A percentile compares a stretch with the other conserved stretches of the same genome.
Conservation (phyloP, 2,888 invertebrate genomes). For the Sclerodermus sp. region DNA sequence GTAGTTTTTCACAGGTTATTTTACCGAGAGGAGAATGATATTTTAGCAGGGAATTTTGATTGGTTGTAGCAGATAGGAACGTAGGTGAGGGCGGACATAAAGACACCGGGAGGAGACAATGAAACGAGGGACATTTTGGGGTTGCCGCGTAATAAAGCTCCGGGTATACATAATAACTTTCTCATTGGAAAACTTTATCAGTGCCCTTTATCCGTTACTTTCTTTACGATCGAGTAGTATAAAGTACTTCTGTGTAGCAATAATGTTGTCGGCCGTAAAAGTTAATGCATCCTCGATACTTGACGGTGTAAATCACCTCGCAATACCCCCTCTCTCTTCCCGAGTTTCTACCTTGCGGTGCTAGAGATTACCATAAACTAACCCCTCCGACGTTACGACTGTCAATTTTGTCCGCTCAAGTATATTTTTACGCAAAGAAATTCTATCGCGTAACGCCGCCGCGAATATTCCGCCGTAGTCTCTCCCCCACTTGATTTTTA, state of each 20-base stretch:
- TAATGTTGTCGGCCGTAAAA: slow-evolving; percentile 29
- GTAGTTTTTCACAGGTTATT: too few species aligned
- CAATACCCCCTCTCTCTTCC: not conserved
- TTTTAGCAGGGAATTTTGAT: too few species aligned
- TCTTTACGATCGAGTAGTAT: slow-evolving; percentile 27
- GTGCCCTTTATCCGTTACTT: slow-evolving; percentile 16
- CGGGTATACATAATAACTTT: slow-evolving; percentile 31
- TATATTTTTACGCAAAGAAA: not conserved
- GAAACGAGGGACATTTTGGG: slow-evolving; percentile 9
- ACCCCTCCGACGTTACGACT: not conserved
- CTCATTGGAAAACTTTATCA: slow-evolving; percentile 34
- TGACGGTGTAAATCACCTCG: slow-evolving; percentile 11
- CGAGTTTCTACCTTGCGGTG: slow-evolving; percentile 7
- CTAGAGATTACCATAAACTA: too few species aligned
- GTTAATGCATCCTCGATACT: slow-evolving; percentile 20
- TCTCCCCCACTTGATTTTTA: too few species aligned
- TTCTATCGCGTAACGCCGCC: too few species aligned
- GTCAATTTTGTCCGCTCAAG: not conserved
- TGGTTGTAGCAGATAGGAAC: too few species aligned
- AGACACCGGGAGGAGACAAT: not conserved
- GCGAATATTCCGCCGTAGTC: too few species aligned
- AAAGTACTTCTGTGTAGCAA: slow-evolving; percentile 22
- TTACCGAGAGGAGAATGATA: too few species aligned
- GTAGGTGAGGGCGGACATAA: not conserved
- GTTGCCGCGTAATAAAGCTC: slow-evolving; percentile 22